Evolutionary conservation across 2,797 vertebrate genomes (phyloP), one percentile per base, ranked within the genome.

Genomic region (Erethizon dorsatum): DNA sequence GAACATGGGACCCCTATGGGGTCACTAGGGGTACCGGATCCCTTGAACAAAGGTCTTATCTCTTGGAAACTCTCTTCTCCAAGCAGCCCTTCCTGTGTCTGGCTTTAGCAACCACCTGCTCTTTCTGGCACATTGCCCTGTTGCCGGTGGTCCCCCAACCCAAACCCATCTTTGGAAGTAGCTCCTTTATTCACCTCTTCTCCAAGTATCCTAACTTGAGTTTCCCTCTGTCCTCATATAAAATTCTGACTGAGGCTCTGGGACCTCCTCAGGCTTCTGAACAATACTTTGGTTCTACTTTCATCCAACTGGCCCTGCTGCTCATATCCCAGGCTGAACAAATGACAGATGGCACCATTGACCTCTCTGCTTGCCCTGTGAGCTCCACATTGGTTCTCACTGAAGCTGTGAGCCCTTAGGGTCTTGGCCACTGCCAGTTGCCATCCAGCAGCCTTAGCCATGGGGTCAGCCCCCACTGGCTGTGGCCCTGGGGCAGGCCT

Each of bases 281-380:
- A 73, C 0, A 0, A 50, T 0, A 6, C 45, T 28, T 26, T 10
- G 20, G 17, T 18, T 69, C 31, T 24, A 33, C 6, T 2, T 59
- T 77, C 0, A 11, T n/a, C 65, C 0, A 0, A 4, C 63, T 14
- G 57, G 63, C 7, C 41, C 41, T 65, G 24, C 52, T 33, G 28
- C 2, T 1, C 9, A 22, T 2, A 17, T 47, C 80, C 13, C 45
- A 83, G 56, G 5, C 5, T 71, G 5, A 22, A 22, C 52, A 59
- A 50, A 15, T 61, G 71, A n/a, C 63, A 71, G 41, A 28, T 5
- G 47, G 65, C 33, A 56, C 15, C 5, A 11, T 56, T 2, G 17
- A 22, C 17, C 1, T 1, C 0, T 14, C 67, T 28, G 54, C 22
- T 52, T 15, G 15, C 41, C 73, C 31, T 0, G 0, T 6, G 33